These are phyloP conservation scores for Drosophila kanapiae DNA, from an alignment of 1,140 invertebrate species.

Conservation along the genomic window DNA sequence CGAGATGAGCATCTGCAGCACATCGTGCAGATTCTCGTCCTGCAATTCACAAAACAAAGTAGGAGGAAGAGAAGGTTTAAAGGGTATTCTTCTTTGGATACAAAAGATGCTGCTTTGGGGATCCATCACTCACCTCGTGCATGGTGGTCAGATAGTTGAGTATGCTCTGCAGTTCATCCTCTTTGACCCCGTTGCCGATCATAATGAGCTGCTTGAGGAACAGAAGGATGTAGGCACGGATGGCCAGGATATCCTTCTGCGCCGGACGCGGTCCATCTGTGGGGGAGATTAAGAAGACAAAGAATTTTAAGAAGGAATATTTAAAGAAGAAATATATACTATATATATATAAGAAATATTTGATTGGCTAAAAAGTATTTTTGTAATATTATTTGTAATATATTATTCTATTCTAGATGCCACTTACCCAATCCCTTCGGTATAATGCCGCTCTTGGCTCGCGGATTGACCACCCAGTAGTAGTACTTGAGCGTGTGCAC, in stretches of 20 bases:
- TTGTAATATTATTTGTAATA: too few relatives aligned
- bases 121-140: slow-evolving; percentile 91
- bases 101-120: background rate
- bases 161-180: slow-evolving; percentile 99
- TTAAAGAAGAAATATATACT: background rate
- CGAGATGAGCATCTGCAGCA: slow-evolving; percentile 98
- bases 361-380: background rate
- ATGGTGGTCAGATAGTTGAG: slow-evolving; percentile 99
- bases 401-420: background rate
- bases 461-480: slow-evolving; percentile 99
- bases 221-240: slow-evolving; percentile 97
- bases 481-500: slow-evolving; percentile 99
- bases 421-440: slow-evolving; percentile 96
- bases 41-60: slow-evolving; percentile 81
- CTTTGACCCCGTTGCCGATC: slow-evolving; percentile 98
- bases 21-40: slow-evolving; percentile 99
- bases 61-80: background rate
- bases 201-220: slow-evolving; percentile 98
- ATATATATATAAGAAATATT: too few relatives aligned
- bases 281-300: too few relatives aligned
- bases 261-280: slow-evolving; percentile 96
- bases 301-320: background rate
- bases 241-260: slow-evolving; percentile 96
- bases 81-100: background rate
- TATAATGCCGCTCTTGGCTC: slow-evolving; percentile 96